Conservation (phyloP, 2,113 vertebrate genomes). For the Platycercus adscitus region DNA sequence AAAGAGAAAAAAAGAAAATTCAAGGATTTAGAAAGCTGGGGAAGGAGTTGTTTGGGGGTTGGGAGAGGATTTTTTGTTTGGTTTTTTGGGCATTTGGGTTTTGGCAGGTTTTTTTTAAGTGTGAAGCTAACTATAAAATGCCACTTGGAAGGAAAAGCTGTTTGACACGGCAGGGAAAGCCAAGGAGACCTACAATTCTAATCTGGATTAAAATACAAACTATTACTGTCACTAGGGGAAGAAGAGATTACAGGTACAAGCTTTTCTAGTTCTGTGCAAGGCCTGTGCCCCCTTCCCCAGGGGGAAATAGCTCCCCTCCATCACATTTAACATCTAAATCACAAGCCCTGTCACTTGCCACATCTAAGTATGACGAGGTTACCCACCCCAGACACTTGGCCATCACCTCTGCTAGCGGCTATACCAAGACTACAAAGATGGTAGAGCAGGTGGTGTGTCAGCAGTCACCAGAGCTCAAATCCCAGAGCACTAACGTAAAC, state of each 20-base stretch:
- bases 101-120: background rate
- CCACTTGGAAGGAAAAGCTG: background rate
- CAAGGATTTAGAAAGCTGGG: background rate
- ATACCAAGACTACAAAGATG: background rate
- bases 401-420: background rate
- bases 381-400: background rate
- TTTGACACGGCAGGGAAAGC: conserved; percentile 11
- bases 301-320: background rate
- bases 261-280: background rate
- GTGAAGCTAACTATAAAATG: background rate
- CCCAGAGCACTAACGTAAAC: background rate
- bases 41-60: background rate
- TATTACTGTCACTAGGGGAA: background rate
- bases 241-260: background rate
- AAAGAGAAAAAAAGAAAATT: background rate
- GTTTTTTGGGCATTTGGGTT: rapidly evolving
- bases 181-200: background rate
- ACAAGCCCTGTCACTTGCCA: background rate
- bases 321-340: background rate
- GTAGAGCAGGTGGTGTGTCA: background rate
- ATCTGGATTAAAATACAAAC: background rate
- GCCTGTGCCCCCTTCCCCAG: background rate
- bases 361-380: background rate
- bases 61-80: background rate
- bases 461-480: background rate